Evolutionary conservation across 2,797 vertebrate species (phyloP).

Genomic region (Eremophila alpestris): DNA sequence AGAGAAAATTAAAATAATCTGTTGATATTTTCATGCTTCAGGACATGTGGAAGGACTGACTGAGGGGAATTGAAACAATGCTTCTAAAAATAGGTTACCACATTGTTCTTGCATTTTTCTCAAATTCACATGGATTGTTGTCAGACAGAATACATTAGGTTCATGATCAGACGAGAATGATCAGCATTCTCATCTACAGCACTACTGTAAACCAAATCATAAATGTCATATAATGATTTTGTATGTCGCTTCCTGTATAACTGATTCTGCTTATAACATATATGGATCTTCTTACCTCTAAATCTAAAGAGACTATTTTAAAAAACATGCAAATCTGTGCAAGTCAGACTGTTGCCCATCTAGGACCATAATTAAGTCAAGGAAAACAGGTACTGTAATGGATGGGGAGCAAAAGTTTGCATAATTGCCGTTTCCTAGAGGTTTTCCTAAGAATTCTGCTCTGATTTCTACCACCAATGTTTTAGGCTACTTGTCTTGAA

Average conservation of each 20-base stretch:
- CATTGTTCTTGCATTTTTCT: background rate
- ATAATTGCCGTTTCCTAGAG: background rate
- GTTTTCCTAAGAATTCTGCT: background rate
- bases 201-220: background rate
- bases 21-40: background rate
- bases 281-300: background rate
- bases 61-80: background rate
- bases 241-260: background rate
- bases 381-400: background rate
- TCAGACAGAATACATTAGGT: background rate
- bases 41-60: background rate
- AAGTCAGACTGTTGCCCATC: background rate
- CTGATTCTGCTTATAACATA: background rate
- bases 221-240: background rate
- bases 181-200: background rate
- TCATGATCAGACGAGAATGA: background rate
- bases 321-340: background rate
- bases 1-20: background rate
- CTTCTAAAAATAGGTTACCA: background rate
- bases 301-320: background rate
- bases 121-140: background rate
- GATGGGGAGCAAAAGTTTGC: background rate
- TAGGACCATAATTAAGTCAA: background rate
- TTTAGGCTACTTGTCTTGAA: constrained; percentile 6
- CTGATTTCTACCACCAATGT: constrained; percentile 21